These are phyloP conservation scores for Synergus umbraculus DNA, from an alignment of 2,888 invertebrate species.

Conservation along the genomic window DNA sequence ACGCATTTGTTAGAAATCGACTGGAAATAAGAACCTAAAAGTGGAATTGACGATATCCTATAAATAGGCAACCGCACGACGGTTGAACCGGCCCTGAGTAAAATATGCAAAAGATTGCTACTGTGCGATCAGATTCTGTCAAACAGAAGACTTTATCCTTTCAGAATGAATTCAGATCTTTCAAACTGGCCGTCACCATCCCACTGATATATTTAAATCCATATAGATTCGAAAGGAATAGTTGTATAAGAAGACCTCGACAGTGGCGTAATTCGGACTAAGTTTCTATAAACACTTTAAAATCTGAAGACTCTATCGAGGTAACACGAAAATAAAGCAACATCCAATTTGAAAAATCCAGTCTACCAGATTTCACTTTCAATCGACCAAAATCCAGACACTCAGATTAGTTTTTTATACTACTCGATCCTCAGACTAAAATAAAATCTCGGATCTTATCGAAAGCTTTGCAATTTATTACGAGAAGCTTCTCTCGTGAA, in stretches of 20 bases:
- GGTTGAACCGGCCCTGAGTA: background rate
- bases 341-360: too few relatives aligned
- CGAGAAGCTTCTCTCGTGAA: slow-evolving; percentile 21
- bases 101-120: slow-evolving; percentile 5
- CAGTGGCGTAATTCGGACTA: background rate
- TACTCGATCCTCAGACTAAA: background rate
- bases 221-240: background rate
- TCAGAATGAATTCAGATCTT: background rate
- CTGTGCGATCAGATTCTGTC: slow-evolving; percentile 5
- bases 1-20: background rate
- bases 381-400: background rate
- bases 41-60: background rate
- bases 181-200: background rate
- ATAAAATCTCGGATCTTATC: slow-evolving; percentile 37
- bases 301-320: background rate
- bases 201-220: background rate
- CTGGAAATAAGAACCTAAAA: background rate
- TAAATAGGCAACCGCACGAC: background rate
- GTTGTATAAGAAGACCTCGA: background rate
- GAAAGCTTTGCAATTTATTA: slow-evolving; percentile 37
- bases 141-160: slow-evolving; percentile 1
- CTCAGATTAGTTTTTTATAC: background rate
- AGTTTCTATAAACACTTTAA: background rate
- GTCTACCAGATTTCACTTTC: background rate
- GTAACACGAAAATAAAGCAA: background rate